phyloP scores from a whole-genome alignment of 2,888 invertebrate genomes.

The Caprella mutica region DNA sequence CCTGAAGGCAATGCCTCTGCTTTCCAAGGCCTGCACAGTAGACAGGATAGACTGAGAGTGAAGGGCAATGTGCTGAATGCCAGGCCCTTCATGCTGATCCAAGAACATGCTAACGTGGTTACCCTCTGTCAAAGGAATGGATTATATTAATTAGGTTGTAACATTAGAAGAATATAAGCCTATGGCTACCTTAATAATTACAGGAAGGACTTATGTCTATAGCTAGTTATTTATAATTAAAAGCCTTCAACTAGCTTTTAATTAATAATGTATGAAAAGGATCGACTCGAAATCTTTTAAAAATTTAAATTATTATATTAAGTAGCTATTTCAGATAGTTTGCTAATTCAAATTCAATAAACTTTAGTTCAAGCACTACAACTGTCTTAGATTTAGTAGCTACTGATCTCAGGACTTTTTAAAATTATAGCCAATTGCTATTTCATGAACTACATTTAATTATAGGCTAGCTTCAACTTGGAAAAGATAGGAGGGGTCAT shows the following conservation, averaged over 20 bases:
- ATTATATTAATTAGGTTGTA: background rate
- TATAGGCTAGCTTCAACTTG: too few species aligned
- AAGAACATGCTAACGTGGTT: conserved; percentile 44
- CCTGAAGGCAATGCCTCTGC: conserved; percentile 40
- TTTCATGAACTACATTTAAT: too few species aligned
- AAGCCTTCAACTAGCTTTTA: conserved; percentile 1
- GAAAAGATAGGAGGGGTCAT: too few species aligned
- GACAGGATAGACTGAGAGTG: conserved; percentile 39
- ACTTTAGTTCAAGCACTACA: too few species aligned
- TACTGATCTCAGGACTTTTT: too few species aligned
- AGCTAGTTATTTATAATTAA: conserved; percentile 3
- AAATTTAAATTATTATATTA: too few species aligned
- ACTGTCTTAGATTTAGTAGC: too few species aligned
- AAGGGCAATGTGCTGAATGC: conserved; percentile 44
- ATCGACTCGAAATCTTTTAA: too few species aligned
- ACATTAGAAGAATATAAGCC: background rate
- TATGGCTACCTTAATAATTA: background rate
- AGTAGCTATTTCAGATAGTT: too few species aligned
- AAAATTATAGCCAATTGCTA: too few species aligned
- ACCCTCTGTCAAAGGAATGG: conserved; percentile 36
- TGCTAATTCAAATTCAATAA: too few species aligned
- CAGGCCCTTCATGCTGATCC: conserved; percentile 41
- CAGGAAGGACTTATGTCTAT: background rate
- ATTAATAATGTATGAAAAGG: too few species aligned
- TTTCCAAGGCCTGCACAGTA: conserved; percentile 38